Evolutionary conservation across 23 tunicate genomes (phyloP), one percentile per base, ranked within the genome.

Genomic region (Trididemnum clinides): DNA sequence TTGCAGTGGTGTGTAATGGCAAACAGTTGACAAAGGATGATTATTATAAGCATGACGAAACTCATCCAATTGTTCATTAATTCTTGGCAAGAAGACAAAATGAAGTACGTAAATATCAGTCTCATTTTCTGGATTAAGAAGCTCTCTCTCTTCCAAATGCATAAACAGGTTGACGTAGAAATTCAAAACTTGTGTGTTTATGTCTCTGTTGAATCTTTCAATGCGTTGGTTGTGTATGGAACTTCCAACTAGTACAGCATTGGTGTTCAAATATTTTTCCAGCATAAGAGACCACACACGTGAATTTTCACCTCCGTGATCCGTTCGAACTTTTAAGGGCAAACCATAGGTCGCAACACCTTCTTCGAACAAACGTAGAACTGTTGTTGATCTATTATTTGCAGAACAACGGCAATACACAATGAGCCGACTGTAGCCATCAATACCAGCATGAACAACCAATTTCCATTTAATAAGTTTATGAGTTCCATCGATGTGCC

Each of bases 21-120:
- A 1, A 30, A 30, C 72, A 23, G 72, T 64, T 23, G 72, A 64
- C 31, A 64, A 36, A 28, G 35, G 15, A 36, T 64, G 72, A 23
- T 64, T 64, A 15, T 64, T 64, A 34, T 21, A 64, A 64, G 72
- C 72, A 64, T 64, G 19, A 64, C 31, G 35, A 64, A 64, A 64
- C 6, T 64, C 72, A n/a, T 23, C 1, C 3, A 64, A 15, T 64
- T 36, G 31, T 26, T 64, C 33, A 7, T 64, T 64, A 28, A 64
- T 64, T 4, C 31, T 64, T 2, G 19, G 33, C 1, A 1, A 7
- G 33, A 64, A 64, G 35, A 64, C 72, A 64, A 64, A 64, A 64
- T 64, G 72, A 18, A 64, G 33, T 18, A 34, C 31, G 33, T 30
- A 64, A 34, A 64, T 18, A 64, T 64, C 72, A 2, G 72, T 64